Conservation (phyloP, 2,113 vertebrate genomes). For the Mandrillus leucophaeus region DNA sequence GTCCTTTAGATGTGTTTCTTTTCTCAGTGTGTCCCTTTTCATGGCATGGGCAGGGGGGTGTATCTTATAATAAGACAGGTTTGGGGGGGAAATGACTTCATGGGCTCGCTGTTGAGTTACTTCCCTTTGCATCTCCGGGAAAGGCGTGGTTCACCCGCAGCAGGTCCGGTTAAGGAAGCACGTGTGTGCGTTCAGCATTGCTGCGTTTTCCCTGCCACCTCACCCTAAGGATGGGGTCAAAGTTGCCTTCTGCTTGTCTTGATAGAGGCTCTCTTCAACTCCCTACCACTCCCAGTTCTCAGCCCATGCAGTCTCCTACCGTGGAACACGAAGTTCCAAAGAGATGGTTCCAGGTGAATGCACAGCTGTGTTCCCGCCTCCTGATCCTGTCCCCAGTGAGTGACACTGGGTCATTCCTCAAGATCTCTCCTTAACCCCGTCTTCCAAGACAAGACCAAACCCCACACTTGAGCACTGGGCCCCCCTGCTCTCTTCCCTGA, state of each 20-base stretch:
- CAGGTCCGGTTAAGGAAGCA: background rate
- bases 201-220: background rate
- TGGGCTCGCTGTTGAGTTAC: background rate
- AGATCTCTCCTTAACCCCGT: background rate
- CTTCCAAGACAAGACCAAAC: background rate
- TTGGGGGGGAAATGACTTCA: background rate
- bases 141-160: background rate
- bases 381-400: background rate
- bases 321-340: background rate
- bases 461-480: background rate
- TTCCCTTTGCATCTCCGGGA: background rate
- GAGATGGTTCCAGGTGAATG: background rate
- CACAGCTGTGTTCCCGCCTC: background rate
- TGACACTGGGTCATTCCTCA: background rate
- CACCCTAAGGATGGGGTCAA: background rate
- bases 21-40: background rate
- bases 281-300: background rate
- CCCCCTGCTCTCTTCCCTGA: background rate
- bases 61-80: background rate
- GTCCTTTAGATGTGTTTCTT: background rate
- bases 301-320: too few species aligned
- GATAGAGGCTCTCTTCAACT: background rate
- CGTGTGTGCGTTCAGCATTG: background rate
- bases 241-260: background rate
- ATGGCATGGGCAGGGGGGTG: rapidly evolving